Conservation (phyloP, 2,888 invertebrate species). For the Napeogenes sylphis region DNA sequence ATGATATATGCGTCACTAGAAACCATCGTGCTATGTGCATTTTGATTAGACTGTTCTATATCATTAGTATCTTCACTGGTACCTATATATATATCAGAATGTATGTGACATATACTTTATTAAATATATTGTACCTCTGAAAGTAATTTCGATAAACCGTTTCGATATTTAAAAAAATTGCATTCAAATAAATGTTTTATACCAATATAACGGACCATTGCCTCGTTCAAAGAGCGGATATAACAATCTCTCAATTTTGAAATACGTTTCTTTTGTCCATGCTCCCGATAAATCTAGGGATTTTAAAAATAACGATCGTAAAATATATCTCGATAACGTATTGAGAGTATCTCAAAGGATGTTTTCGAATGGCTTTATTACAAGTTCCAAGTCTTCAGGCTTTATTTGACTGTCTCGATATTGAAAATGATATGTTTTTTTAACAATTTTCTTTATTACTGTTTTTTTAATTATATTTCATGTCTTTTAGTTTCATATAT, state of each 20-base stretch:
- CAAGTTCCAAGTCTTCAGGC: conserved; percentile 10
- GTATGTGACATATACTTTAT: neutral
- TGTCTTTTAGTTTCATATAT: no score
- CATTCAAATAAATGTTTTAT: no score
- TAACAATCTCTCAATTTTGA: conserved; percentile 19
- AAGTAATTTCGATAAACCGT: neutral
- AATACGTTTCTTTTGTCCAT: conserved; percentile 15
- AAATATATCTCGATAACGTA: conserved; percentile 18
- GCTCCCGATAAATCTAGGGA: conserved; percentile 16
- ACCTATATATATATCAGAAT: no score
- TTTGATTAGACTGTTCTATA: no score
- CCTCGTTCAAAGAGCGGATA: conserved; percentile 13
- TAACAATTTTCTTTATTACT: no score
- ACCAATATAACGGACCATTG: conserved; percentile 11
- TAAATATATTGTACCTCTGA: neutral
- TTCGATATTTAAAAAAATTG: neutral
- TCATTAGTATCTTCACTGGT: no score
- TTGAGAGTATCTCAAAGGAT: conserved; percentile 11
- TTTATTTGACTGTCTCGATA: no score
- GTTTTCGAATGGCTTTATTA: conserved; percentile 12
- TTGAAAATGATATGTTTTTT: no score
- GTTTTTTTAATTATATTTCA: no score
- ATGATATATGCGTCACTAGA: no score
- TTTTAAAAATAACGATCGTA: conserved; percentile 15
- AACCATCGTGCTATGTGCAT: no score